phyloP scores from a whole-genome alignment of 2,888 invertebrate species.

The Halictus quadricinctus region DNA sequence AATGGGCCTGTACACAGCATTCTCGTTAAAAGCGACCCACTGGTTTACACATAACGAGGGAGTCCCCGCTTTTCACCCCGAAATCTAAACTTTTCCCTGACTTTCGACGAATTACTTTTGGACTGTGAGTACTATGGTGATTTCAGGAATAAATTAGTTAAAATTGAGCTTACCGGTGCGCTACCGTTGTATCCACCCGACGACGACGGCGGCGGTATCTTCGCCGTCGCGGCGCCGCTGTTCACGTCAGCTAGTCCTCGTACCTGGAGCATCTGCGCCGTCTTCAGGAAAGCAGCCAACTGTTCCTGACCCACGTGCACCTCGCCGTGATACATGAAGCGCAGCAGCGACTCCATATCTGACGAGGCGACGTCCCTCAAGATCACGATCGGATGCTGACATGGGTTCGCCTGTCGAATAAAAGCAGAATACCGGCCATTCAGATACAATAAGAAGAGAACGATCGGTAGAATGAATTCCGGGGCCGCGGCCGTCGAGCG shows the following conservation, averaged over 20 bases:
- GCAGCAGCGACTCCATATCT: slow-evolving; percentile 93
- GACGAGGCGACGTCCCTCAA: slow-evolving; percentile 92
- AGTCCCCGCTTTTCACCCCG: too few relatives aligned
- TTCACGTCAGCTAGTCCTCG: slow-evolving; percentile 93
- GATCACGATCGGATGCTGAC: slow-evolving; percentile 95
- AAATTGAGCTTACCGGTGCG: slow-evolving; percentile 86
- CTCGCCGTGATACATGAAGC: slow-evolving; percentile 97
- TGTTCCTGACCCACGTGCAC: slow-evolving; percentile 95
- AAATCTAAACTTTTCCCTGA: neutral
- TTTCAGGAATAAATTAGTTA: neutral
- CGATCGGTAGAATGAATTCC: neutral
- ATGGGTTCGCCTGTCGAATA: slow-evolving; percentile 88
- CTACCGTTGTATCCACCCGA: slow-evolving; percentile 86
- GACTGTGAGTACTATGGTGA: too few relatives aligned
- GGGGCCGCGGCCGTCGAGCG: neutral
- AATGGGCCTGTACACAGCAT: too few relatives aligned
- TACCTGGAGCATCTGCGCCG: slow-evolving; percentile 94
- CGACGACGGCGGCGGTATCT: slow-evolving; percentile 75
- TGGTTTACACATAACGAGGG: too few relatives aligned
- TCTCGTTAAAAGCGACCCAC: too few relatives aligned
- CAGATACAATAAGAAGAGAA: neutral
- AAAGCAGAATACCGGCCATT: slow-evolving; percentile 12
- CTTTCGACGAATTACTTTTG: too few relatives aligned
- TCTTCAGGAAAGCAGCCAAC: slow-evolving; percentile 92
- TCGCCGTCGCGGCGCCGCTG: slow-evolving; percentile 80